Evolutionary conservation across 2,888 invertebrate genomes (phyloP).

Genomic region (Patella caerulea): DNA sequence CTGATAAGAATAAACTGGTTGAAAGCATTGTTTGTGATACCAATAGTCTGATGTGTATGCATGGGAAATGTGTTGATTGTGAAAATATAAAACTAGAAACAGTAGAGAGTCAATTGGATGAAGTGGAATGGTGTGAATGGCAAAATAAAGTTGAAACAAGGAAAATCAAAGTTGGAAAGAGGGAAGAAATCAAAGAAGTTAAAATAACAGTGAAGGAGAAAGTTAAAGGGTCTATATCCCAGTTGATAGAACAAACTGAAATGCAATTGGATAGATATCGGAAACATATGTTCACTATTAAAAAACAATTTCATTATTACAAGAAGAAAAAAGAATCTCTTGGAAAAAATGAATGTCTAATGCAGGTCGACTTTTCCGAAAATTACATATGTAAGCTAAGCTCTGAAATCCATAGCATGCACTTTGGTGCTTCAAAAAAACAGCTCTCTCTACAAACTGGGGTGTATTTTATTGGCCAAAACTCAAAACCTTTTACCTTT

Average conservation of each 20-base stretch:
- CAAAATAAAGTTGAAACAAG: constrained; percentile 18
- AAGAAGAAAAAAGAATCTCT: constrained; percentile 5
- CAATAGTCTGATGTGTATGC: constrained; percentile 27
- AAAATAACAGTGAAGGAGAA: constrained; percentile 12
- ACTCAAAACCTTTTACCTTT: no score
- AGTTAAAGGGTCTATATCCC: not conserved
- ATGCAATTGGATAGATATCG: not conserved
- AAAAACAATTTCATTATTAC: constrained; percentile 16
- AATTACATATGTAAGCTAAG: no score
- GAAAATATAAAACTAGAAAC: constrained; percentile 16
- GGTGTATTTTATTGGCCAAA: no score
- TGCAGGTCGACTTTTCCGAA: constrained; percentile 12
- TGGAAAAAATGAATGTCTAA: constrained; percentile 7
- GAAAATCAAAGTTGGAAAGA: constrained; percentile 18
- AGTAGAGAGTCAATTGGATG: constrained; percentile 4
- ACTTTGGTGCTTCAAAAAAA: no score
- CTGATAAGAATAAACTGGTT: constrained; percentile 16
- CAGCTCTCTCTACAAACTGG: no score
- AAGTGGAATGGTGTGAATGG: constrained; percentile 28
- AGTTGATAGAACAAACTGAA: constrained; percentile 11
- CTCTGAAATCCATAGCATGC: no score
- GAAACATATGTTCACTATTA: constrained; percentile 19
- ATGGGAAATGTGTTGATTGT: constrained; percentile 25
- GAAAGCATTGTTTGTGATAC: constrained; percentile 25
- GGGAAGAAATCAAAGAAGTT: constrained; percentile 14